phyloP scores from a whole-genome alignment of 2,113 vertebrate species.

The Aptenodytes forsteri region DNA sequence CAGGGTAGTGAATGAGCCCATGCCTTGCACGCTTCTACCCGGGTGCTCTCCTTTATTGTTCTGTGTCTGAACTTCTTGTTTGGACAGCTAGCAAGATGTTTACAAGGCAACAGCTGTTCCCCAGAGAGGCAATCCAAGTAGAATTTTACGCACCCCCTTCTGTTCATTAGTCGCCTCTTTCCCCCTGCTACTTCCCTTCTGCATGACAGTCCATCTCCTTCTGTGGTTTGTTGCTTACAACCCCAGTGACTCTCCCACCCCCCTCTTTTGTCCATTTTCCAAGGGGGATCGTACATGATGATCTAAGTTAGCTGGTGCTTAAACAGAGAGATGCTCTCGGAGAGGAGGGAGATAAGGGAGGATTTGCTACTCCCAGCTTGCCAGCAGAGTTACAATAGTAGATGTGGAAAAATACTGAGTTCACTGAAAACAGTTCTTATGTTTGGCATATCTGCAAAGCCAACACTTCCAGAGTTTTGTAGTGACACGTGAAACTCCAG shows the following conservation, averaged over 20 bases:
- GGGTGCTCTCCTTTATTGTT: constrained; percentile 40
- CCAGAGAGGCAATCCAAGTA: constrained; percentile 63
- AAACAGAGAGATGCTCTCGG: constrained; percentile 5
- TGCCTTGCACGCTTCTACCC: background rate
- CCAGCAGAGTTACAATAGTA: constrained; percentile 17
- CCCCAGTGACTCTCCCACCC: background rate
- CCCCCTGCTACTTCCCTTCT: constrained; percentile 21
- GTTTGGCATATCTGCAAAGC: constrained; percentile 6
- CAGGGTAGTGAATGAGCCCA: constrained; percentile 9
- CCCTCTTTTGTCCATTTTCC: background rate
- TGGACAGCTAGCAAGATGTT: constrained; percentile 69
- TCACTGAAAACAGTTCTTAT: background rate
- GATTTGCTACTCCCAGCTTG: constrained; percentile 9
- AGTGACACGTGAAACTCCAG: background rate
- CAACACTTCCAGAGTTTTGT: background rate
- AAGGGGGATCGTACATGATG: background rate
- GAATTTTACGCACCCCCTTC: constrained; percentile 55
- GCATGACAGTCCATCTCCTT: background rate
- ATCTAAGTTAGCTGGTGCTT: constrained; percentile 33
- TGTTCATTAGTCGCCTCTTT: constrained; percentile 63
- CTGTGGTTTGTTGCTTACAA: constrained; percentile 45
- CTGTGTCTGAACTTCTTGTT: constrained; percentile 59
- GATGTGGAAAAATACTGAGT: constrained; percentile 62
- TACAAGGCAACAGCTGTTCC: constrained; percentile 70
- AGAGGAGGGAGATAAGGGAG: constrained; percentile 21